Evolutionary conservation across 2,113 vertebrate species (phyloP).

Genomic region (Hippocampus barbouri): DNA sequence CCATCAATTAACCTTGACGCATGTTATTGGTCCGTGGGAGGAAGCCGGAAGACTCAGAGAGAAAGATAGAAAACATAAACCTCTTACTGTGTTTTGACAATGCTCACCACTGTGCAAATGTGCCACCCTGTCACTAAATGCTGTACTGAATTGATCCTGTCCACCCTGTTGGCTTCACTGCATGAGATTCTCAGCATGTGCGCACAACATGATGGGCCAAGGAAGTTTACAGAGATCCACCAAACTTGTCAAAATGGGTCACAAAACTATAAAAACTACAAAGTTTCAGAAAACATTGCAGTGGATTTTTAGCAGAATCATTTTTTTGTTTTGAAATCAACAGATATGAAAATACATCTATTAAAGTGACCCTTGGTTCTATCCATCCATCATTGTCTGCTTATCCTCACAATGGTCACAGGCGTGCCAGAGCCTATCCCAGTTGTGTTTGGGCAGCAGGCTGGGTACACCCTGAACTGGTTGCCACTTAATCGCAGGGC

Average conservation of each 20-base stretch:
- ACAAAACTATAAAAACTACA: background rate
- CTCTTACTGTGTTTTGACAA: constrained; percentile 1
- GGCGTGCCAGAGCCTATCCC: no score
- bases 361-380: no score
- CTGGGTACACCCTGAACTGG: no score
- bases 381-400: no score
- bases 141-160: constrained; percentile 7
- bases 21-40: background rate
- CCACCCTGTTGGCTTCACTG: background rate
- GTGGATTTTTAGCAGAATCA: background rate
- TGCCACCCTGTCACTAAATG: constrained; percentile 2
- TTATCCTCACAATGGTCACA: no score
- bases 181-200: constrained; percentile 3
- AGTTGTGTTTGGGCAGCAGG: no score
- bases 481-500: no score
- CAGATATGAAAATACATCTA: background rate
- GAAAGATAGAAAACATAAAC: background rate
- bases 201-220: background rate
- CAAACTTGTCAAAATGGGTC: background rate
- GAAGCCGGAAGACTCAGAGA: constrained; percentile 2
- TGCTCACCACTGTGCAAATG: constrained; percentile 2
- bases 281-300: background rate
- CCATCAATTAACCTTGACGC: constrained; percentile 5
- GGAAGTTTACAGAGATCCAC: constrained; percentile 1
- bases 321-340: background rate